Base-by-base conservation (phyloP, 2,888 invertebrate species). In the Mythimna pallens region DNA sequence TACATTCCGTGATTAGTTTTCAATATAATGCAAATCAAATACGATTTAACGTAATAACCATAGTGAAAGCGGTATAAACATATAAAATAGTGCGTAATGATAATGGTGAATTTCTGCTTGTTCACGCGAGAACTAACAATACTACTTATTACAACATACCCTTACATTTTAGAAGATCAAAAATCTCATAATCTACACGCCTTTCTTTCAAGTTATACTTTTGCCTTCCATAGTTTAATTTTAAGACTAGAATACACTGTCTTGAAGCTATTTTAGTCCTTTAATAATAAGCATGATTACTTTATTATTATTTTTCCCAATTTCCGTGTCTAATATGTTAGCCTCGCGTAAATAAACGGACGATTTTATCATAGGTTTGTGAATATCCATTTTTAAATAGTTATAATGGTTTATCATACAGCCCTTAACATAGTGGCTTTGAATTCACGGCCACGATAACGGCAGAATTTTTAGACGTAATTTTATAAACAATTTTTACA, bases 1-100 rank as follows among this genome's bases (percentile, higher is more conserved):
- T 70, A 52, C 6, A 55, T 43, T 63, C 40, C 62, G 83, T 30
- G 12, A 68, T 65, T 63, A 73, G 43, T 62, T 61, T 34, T 36
- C 2, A 58, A 22, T 61, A 69, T 3, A 72, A 82, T 77, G 76
- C 82, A 79, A 79, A 61, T n/a, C 57, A 68, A 76, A 82, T 65
- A 84, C 52, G 55, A 64, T 78, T 71, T 50, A 70, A 76, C 55
- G 10, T 81, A 14, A 59, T 77, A 81, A 72, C 71, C 59, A 85
- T 76, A 80, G 78, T 82, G 82, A 85, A 80, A 85, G 87, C 87
- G 61, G 85, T 85, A 85, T 86, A 86, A 86, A 86, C 82, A 85
- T 86, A 85, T 85, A 85, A 86, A 85, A 85, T 82, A 85, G 87
- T 84, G 87, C 76, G 63, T 75, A 73, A 85, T 82, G 87, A 79